Base-by-base conservation (phyloP, 1,140 invertebrate species). In the Archivesica marissinica region DNA sequence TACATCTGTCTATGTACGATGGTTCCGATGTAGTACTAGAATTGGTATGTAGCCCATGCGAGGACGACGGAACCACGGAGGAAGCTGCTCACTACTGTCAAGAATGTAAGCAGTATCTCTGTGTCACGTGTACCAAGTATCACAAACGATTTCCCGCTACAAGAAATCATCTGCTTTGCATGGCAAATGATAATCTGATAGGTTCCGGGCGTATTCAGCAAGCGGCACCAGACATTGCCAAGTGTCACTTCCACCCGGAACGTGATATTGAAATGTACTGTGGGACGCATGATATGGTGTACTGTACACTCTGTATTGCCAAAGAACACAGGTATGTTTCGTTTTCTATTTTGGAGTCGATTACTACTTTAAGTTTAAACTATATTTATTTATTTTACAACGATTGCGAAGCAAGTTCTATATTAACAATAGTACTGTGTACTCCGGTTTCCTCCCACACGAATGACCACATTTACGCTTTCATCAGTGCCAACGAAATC, bases 221-320 rank as follows among this genome's bases (percentile, higher is more conserved):
- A 50, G 33, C 41, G 15, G 20, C 66, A 9, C 6, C 30, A 3
- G 25, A 6, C 2, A 41, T 20, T 4, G 9, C 38, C 3, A 70
- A 70, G 20, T 70, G 66, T 44, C 38, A 9, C 11, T 70, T 44
- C 25, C 66, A 70, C 47, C 38, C 66, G 2, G 66, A 70, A 6
- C 66, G 66, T 44, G 41, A 70, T 7, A 70, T 70, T n/a, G 59
- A 75, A 47, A 44, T 61, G 41, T 61, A 54, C 28, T 76, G 68
- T 38, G 25, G 25, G 33, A 25, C 2, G 6, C 66, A 70, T 44
- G 66, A 70, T 47, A 70, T 70, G 66, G 66, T 70, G 23, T 70
- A 70, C 15, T 70, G 66, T 70, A 15, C 38, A 0, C 7, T 39
- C 7, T 70, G 66, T 28, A 70, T 70, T 9, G 39, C 66, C 2